Conservation (phyloP, 2,113 vertebrate species). For the Ovibos moschatus region DNA sequence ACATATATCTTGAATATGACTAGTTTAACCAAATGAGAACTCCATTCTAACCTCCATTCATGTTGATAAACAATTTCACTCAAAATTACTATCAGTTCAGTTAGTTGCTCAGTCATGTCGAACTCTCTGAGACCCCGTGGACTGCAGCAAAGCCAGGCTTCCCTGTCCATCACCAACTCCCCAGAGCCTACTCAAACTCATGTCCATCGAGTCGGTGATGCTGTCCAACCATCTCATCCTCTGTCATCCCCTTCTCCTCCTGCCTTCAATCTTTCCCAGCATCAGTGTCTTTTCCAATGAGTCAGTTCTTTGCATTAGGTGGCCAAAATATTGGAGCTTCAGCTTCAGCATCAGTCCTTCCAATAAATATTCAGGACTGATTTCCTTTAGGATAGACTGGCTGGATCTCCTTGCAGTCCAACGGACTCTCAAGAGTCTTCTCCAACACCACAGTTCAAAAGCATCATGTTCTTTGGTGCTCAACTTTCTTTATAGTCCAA, state of each 20-base stretch:
- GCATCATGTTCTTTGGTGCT: neutral
- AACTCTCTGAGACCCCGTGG: neutral
- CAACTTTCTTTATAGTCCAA: neutral
- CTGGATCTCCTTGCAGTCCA: neutral
- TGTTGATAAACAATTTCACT: neutral
- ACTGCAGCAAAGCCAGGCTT: neutral
- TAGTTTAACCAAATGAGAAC: neutral
- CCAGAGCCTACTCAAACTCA: neutral
- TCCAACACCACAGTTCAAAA: neutral
- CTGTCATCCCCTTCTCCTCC: neutral
- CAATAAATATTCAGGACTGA: neutral
- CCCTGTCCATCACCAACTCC: neutral
- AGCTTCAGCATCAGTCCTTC: neutral
- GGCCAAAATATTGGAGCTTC: neutral
- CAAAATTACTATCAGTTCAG: neutral
- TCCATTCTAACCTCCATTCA: neutral
- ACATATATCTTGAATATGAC: neutral
- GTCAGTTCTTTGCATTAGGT: neutral
- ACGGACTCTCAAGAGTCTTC: neutral
- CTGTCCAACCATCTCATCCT: neutral
- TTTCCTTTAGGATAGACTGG: neutral
- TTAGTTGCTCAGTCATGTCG: neutral
- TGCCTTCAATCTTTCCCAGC: neutral
- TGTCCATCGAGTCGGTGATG: fast-evolving
- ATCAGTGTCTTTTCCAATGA: neutral